Percentiles rank a stretch among this genome's conserved stretches.
These are phyloP conservation scores for Gallinago undulata DNA, from an alignment of 2,113 vertebrate species.

Conservation along the genomic window DNA sequence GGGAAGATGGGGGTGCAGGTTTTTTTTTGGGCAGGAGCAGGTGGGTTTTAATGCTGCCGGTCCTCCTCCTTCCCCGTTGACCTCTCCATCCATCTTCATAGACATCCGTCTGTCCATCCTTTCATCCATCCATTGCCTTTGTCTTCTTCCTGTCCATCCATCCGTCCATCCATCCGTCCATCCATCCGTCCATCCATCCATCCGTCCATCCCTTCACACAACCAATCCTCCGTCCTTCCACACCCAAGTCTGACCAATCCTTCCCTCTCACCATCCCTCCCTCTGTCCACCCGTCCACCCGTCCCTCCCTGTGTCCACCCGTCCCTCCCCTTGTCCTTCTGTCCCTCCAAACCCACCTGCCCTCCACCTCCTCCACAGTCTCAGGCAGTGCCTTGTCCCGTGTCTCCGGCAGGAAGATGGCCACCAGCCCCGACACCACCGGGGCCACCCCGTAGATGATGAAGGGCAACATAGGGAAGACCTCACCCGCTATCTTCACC, in stretches of 20 bases:
- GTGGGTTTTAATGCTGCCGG: neutral
- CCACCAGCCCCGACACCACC: conserved; percentile 61
- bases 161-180: neutral
- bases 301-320: neutral
- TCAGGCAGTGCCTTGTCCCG: neutral
- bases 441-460: neutral
- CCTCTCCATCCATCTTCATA: neutral
- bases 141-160: no score
- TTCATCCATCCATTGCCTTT: neutral
- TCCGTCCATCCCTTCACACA: no score
- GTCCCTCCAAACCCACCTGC: neutral
- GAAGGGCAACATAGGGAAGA: neutral
- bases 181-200: neutral
- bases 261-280: neutral
- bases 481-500: neutral
- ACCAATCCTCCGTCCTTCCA: neutral
- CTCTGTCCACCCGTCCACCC: accelerated
- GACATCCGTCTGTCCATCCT: neutral
- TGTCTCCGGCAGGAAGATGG: conserved; percentile 73
- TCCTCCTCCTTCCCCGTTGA: neutral
- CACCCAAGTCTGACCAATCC: neutral
- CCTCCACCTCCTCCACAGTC: conserved; percentile 22
- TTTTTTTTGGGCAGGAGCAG: neutral
- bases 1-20: neutral
- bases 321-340: neutral